A percentile compares a stretch with the other conserved stretches of the same genome.
Evolutionary conservation across 2,113 vertebrate species (phyloP).

Genomic region (Esox niger): DNA sequence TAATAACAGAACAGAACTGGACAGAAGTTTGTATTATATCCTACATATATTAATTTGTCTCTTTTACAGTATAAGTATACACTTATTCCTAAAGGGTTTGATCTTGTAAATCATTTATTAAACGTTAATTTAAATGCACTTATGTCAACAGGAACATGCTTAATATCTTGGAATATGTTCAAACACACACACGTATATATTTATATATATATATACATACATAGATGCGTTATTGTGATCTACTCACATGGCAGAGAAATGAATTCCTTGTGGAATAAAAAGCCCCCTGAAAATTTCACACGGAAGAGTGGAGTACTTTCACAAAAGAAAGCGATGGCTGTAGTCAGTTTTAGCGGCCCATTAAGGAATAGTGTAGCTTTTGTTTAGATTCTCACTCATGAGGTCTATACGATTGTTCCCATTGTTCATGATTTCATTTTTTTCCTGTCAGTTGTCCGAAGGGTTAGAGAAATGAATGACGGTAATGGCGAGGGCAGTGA

Average conservation of each 20-base stretch:
- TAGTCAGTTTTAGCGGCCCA: constrained; percentile 41
- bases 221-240: no score
- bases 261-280: neutral
- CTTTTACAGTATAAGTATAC: neutral
- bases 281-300: constrained; percentile 8
- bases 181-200: neutral
- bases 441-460: constrained; percentile 59
- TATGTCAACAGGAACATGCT: neutral
- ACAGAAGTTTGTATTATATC: no score
- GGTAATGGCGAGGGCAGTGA: constrained; percentile 66
- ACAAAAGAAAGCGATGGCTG: constrained; percentile 35
- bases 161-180: neutral
- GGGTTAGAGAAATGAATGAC: constrained; percentile 64
- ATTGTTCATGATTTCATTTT: constrained; percentile 65
- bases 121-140: neutral
- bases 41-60: neutral
- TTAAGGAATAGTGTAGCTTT: constrained; percentile 47
- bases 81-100: neutral
- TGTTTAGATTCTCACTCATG: constrained; percentile 50
- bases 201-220: neutral
- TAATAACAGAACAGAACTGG: no score
- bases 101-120: neutral
- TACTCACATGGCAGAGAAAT: neutral
- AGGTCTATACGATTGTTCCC: constrained; percentile 53
- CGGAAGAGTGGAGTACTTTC: constrained; percentile 9